A percentile compares a stretch with the other conserved stretches of the same genome.
Evolutionary conservation across 2,113 vertebrate genomes (phyloP).

Genomic region (Numenius arquata): DNA sequence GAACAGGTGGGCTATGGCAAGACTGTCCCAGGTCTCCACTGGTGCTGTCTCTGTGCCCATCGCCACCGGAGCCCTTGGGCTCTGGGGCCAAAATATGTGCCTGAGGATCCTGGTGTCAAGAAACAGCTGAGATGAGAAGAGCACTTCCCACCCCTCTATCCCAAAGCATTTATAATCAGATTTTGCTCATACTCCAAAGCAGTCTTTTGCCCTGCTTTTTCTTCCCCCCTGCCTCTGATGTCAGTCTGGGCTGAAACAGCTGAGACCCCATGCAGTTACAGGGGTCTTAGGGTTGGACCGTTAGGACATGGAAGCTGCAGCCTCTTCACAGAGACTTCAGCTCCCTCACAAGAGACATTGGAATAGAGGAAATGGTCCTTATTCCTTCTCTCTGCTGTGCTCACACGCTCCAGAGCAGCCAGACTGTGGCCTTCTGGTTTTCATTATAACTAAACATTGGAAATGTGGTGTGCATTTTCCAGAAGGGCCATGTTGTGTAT

Average conservation of each 20-base stretch:
- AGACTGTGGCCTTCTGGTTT: constrained; percentile 57
- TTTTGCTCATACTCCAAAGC: neutral
- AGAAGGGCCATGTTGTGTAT: constrained; percentile 20
- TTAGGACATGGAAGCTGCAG: neutral
- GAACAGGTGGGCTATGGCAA: neutral
- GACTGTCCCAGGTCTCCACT: neutral
- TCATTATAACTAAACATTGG: constrained; percentile 45
- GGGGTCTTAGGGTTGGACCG: neutral
- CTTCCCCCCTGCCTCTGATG: neutral
- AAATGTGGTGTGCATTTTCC: constrained; percentile 43
- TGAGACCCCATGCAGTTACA: fast-evolving
- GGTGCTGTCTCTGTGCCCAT: neutral
- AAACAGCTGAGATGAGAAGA: neutral
- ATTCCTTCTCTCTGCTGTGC: neutral
- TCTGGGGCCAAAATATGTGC: neutral
- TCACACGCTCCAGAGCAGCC: neutral
- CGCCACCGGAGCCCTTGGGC: fast-evolving
- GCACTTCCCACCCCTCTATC: neutral
- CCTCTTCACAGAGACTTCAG: neutral
- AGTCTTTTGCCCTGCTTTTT: neutral
- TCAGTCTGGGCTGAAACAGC: neutral
- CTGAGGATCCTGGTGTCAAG: neutral
- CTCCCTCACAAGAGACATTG: neutral
- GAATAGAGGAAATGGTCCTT: constrained; percentile 18
- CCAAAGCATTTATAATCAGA: neutral